Evolutionary conservation across 2,888 invertebrate species (phyloP).

Genomic region (Crepidodera aurea): DNA sequence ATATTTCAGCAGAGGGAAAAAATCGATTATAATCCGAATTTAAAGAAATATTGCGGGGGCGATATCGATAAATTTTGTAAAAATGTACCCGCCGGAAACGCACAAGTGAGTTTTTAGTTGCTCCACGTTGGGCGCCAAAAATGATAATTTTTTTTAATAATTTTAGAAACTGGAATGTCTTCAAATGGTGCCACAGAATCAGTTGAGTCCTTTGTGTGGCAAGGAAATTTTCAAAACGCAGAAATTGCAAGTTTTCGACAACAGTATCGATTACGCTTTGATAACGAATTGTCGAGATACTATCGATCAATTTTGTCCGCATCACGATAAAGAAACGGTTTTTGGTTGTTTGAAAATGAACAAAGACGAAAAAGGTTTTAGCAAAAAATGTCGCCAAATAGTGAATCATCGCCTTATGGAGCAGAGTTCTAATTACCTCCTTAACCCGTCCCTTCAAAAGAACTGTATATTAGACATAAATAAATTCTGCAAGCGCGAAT

Average conservation of each 20-base stretch:
- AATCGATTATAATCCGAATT: slow-evolving; percentile 82
- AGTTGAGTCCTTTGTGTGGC: slow-evolving; percentile 76
- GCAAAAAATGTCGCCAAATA: slow-evolving; percentile 81
- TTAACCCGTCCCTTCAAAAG: slow-evolving; percentile 84
- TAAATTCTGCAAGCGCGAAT: slow-evolving; percentile 64
- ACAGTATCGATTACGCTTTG: slow-evolving; percentile 86
- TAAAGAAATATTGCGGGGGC: slow-evolving; percentile 81
- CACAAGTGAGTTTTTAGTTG: slow-evolving; percentile 61
- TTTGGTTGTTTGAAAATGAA: slow-evolving; percentile 82
- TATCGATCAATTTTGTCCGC: slow-evolving; percentile 85
- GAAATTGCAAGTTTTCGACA: slow-evolving; percentile 85
- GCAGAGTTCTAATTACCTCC: slow-evolving; percentile 88
- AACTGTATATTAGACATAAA: slow-evolving; percentile 85
- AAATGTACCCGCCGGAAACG: slow-evolving; percentile 72
- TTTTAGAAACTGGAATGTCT: slow-evolving; percentile 84
- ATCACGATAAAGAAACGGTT: slow-evolving; percentile 72
- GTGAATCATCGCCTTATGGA: slow-evolving; percentile 90
- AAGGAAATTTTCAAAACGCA: slow-evolving; percentile 85
- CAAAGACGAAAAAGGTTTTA: slow-evolving; percentile 80
- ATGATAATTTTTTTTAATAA: no score
- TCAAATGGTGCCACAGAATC: slow-evolving; percentile 67
- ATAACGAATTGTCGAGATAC: slow-evolving; percentile 85
- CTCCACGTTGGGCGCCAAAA: no score
- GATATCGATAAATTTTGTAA: slow-evolving; percentile 81
- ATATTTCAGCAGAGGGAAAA: slow-evolving; percentile 92